Base-by-base conservation (phyloP, 2,888 invertebrate genomes). In the Macrosiphum euphorbiae region DNA sequence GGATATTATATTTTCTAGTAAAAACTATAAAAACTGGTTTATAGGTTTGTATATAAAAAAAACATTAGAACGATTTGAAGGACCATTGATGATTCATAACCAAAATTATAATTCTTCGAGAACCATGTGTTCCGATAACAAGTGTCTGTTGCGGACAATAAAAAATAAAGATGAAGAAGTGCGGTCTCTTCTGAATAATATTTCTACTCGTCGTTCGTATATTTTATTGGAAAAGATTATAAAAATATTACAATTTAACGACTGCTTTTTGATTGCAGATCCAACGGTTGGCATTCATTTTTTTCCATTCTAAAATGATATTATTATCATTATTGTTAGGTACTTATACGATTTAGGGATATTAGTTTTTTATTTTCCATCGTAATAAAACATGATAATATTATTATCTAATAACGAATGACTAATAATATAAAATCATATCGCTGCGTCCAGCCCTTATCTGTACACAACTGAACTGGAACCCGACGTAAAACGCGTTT, bases 1-100 rank as follows among this genome's bases (percentile, higher is more conserved):
- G 35, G 35, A 78, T 78, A 78, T 78, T 35, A 47, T 55, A 50
- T 78, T 78, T 67, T 78, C 78, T 8, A 2, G 13, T 28, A n/a
- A 50, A 67, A 90, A 47, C 90, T 35, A 50, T 90, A 78, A 50
- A 90, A 90, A 90, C 90, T n/a, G 90, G 90, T 90, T 90, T 78
- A 50, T 50, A 35, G 35, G 8, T 35, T 78, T 78, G 20, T 35
- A 78, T 35, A 35, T 3, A 78, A 35, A 78, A 67, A 78, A 24
- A 90, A 50, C 28, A 50, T 50, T 26, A 50, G 47, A n/a, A 35
- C 8, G 35, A 24, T 47, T 67, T 28, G 35, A 78, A 78, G 78
- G 44, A 61, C 67, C 44, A 13, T 88, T 87, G 28, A 47, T 78
- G 26, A 90, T 78, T 90, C 50, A 50, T 26, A 78, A 90, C 90